Conservation (phyloP, 2,797 vertebrate species). For the Cottoperca gobio region DNA sequence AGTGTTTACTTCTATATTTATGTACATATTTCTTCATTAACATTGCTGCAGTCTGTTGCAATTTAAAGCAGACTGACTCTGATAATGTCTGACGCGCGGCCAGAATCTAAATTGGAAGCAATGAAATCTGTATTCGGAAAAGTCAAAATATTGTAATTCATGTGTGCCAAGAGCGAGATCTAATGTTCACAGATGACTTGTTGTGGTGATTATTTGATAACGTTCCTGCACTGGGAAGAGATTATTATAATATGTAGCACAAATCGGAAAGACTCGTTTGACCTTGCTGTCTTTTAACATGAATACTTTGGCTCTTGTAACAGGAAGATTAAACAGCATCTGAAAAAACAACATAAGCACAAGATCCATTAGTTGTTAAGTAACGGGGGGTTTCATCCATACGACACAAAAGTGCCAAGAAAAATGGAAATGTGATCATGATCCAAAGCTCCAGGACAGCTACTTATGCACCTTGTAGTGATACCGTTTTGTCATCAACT, state of each 20-base stretch:
- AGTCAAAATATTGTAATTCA: neutral
- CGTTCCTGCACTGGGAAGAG: neutral
- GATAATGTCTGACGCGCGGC: neutral
- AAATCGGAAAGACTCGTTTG: neutral
- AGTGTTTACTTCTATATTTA: neutral
- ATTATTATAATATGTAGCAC: neutral
- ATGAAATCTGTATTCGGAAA: neutral
- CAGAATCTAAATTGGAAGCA: neutral
- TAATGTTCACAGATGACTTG: neutral
- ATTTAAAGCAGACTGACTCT: neutral
- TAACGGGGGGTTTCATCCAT: neutral
- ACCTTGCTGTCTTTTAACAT: neutral
- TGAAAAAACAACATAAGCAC: neutral
- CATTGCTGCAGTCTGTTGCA: neutral
- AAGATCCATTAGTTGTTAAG: neutral
- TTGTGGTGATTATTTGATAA: neutral
- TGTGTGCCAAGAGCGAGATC: neutral
- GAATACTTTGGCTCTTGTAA: neutral
- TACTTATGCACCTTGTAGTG: rapidly evolving
- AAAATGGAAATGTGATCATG: neutral
- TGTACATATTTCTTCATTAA: neutral
- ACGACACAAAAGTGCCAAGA: neutral
- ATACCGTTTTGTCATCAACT: neutral
- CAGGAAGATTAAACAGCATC: neutral
- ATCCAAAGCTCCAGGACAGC: neutral